phyloP scores from a whole-genome alignment of 2,113 vertebrate genomes.

The Irena cyanogastra region DNA sequence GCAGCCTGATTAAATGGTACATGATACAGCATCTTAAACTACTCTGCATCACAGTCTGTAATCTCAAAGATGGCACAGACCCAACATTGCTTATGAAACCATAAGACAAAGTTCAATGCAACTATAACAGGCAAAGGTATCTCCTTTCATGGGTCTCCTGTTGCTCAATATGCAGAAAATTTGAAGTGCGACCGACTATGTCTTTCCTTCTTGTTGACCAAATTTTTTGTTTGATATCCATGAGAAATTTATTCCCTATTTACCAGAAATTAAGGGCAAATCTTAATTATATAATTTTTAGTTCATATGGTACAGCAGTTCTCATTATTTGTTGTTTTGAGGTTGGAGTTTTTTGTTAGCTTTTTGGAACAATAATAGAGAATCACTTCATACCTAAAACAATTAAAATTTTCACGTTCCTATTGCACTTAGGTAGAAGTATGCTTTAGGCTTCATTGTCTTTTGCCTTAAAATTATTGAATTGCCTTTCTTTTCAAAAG shows the following conservation, averaged over 20 bases:
- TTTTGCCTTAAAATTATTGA: not conserved
- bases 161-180: not conserved
- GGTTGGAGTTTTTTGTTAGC: rapidly evolving
- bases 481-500: not conserved
- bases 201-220: not conserved
- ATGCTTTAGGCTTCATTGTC: not conserved
- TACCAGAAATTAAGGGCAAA: not conserved
- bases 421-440: not conserved
- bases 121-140: not conserved
- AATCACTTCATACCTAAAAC: not conserved
- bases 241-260: not conserved
- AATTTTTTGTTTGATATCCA: not conserved
- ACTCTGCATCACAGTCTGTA: not conserved
- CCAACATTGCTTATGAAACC: not conserved
- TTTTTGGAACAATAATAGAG: not conserved
- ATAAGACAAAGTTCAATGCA: not conserved
- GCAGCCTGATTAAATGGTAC: slow-evolving; percentile 52
- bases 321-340: not conserved
- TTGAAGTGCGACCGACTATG: not conserved
- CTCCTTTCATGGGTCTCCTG: not conserved
- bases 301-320: not conserved
- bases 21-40: slow-evolving; percentile 36
- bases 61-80: slow-evolving; percentile 19
- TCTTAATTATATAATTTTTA: not conserved
- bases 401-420: not conserved